Evolutionary conservation across 2,797 vertebrate genomes (phyloP).

Genomic region (Adelosebastes latens): DNA sequence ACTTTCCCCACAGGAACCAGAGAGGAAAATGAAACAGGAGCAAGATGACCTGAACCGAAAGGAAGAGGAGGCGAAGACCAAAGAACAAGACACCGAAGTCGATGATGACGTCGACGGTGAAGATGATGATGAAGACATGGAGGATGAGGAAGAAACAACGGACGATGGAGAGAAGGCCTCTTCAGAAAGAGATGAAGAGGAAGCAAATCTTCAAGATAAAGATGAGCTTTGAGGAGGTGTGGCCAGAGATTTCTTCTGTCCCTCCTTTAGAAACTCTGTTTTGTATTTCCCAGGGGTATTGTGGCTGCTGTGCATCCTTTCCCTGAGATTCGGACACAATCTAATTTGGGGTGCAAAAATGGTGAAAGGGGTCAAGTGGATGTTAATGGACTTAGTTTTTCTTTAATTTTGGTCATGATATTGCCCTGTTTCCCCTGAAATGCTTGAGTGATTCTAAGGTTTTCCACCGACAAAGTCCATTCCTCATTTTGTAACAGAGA

Average conservation of each 20-base stretch:
- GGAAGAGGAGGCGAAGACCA: constrained; percentile 83
- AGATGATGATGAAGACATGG: neutral
- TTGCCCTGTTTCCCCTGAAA: constrained; percentile 43
- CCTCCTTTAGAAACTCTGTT: constrained; percentile 64
- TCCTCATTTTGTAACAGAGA: constrained; percentile 47
- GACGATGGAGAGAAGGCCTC: constrained; percentile 59
- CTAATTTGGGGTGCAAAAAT: constrained; percentile 47
- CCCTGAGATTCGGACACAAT: constrained; percentile 68
- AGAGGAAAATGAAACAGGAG: constrained; percentile 85
- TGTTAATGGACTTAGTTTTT: constrained; percentile 51
- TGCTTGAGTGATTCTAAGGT: constrained; percentile 45
- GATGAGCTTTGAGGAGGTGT: constrained; percentile 80
- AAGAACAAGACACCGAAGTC: constrained; percentile 71
- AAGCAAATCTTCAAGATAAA: constrained; percentile 78
- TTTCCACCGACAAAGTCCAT: constrained; percentile 35
- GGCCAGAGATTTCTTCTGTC: constrained; percentile 27
- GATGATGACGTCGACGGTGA: constrained; percentile 2
- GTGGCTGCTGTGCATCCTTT: constrained; percentile 84
- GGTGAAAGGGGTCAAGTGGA: constrained; percentile 38
- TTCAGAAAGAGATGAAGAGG: constrained; percentile 67
- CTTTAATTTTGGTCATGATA: constrained; percentile 50
- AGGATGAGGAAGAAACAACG: constrained; percentile 48
- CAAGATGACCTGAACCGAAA: constrained; percentile 82
- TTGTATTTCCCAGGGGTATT: constrained; percentile 68
- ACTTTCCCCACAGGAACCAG: constrained; percentile 74